These are phyloP conservation scores for Scaptomyza caliginosa DNA, from an alignment of 2,888 invertebrate genomes.

Conservation along the genomic window DNA sequence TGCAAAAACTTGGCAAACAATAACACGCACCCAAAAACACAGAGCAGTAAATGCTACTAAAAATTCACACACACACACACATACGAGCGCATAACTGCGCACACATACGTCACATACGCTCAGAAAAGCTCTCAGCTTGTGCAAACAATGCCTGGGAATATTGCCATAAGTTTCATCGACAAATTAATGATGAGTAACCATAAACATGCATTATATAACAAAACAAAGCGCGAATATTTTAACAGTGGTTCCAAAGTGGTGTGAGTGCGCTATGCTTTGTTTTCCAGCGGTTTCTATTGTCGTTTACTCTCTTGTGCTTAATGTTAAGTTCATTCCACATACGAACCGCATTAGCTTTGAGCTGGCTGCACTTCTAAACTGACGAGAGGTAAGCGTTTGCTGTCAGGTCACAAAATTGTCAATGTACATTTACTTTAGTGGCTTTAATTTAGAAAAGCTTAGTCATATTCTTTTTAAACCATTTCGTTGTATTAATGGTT, in stretches of 20 bases:
- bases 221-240: conserved; percentile 62
- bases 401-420: conserved; percentile 46
- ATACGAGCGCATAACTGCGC: not conserved
- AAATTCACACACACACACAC: conserved; percentile 48
- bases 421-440: not conserved
- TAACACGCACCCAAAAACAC: conserved; percentile 70
- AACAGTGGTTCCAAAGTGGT: conserved; percentile 32
- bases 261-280: conserved; percentile 25
- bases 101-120: conserved; percentile 19
- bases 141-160: conserved; percentile 75
- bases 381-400: not conserved
- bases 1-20: conserved; percentile 80
- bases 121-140: conserved; percentile 57
- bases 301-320: conserved; percentile 46
- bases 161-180: conserved; percentile 79
- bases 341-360: conserved; percentile 40
- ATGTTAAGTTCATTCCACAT: conserved; percentile 59
- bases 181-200: conserved; percentile 77
- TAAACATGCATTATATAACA: conserved; percentile 79
- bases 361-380: conserved; percentile 47
- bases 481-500: too few species aligned
- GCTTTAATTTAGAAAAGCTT: not conserved
- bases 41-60: conserved; percentile 62
- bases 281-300: conserved; percentile 38
- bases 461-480: too few species aligned